A percentile compares a stretch with the other conserved stretches of the same genome.
Evolutionary conservation across 2,797 vertebrate genomes (phyloP).

Genomic region (Chloroceryle amazona): DNA sequence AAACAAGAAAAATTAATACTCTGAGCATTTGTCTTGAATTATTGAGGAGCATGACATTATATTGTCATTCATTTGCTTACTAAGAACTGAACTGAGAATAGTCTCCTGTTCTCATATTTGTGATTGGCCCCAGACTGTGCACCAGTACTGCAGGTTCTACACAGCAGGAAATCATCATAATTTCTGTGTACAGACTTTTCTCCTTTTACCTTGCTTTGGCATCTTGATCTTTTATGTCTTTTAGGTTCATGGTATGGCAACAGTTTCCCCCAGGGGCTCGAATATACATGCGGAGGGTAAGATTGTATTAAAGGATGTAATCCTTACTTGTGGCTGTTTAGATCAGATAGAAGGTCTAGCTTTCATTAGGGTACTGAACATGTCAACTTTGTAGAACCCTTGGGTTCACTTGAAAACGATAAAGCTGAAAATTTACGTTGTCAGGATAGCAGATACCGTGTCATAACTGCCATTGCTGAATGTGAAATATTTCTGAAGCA

Average conservation of each 20-base stretch:
- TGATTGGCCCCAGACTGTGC: background rate
- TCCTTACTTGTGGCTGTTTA: background rate
- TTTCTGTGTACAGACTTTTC: background rate
- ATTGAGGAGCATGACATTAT: background rate
- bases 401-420: background rate
- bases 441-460: background rate
- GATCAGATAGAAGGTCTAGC: background rate
- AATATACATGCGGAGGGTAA: background rate
- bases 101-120: background rate
- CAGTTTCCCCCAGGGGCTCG: background rate
- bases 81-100: background rate
- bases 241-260: background rate
- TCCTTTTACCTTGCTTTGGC: background rate
- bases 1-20: background rate
- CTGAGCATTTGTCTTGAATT: constrained; percentile 26
- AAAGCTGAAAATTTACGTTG: background rate
- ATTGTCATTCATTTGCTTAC: background rate
- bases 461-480: background rate
- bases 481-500: background rate
- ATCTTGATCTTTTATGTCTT: background rate
- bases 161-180: background rate
- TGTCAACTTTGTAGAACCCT: background rate
- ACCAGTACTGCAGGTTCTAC: background rate
- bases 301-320: background rate
- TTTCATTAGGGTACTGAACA: background rate